phyloP scores from a whole-genome alignment of 2,113 vertebrate species.

The Melozone crissalis region DNA sequence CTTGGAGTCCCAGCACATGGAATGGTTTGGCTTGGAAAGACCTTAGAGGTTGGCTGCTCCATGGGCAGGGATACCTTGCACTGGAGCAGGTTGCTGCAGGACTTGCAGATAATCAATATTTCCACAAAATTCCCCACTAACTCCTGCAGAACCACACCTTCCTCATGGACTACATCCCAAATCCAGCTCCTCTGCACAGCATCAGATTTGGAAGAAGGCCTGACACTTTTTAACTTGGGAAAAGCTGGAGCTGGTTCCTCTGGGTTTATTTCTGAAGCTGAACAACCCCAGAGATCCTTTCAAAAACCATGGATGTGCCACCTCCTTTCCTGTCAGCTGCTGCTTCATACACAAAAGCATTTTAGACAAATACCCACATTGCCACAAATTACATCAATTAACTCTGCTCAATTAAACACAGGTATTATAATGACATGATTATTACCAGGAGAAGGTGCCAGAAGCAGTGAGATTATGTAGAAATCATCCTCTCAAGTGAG shows the following conservation, averaged over 20 bases:
- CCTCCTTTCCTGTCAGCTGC: background rate
- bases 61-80: background rate
- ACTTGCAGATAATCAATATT: rapidly evolving
- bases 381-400: background rate
- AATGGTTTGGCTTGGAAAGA: background rate
- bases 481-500: background rate
- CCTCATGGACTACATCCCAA: background rate
- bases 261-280: background rate
- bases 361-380: background rate
- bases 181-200: rapidly evolving
- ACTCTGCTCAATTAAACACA: background rate
- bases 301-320: background rate
- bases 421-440: background rate
- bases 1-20: background rate
- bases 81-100: background rate
- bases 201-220: background rate
- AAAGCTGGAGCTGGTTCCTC: background rate
- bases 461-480: background rate
- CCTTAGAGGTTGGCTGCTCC: rapidly evolving
- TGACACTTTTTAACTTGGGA: background rate
- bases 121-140: background rate
- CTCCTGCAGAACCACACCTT: background rate
- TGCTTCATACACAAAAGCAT: background rate
- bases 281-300: background rate
- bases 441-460: background rate